Base-by-base conservation (phyloP, 2,888 invertebrate species). In the Drosophila imparisetae region DNA sequence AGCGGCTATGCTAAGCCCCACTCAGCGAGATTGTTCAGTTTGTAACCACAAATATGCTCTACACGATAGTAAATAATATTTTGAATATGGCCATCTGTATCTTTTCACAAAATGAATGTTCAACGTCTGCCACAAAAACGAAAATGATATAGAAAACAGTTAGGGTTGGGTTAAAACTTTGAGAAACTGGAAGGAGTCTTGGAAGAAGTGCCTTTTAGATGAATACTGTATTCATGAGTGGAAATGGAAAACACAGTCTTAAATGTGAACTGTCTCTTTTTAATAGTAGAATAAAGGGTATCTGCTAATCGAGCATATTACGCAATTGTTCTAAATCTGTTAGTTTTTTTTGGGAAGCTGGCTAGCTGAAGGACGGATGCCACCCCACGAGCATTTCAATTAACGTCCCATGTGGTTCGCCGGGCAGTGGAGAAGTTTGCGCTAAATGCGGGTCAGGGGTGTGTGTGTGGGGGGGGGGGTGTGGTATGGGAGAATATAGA, bases 311-410 rank as follows among this genome's bases (percentile, higher is more conserved):
- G 42, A 38, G 45, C 58, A 48, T 8, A 3, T 21, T 55, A 10
- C 24, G 8, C 21, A 4, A 15, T 8, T 21, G 30, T 30, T 42
- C 10, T 10, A 30, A 30, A 42, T 53, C 38, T 34, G 2, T 24
- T 29, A 13, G 3, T 1, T n/a, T 50, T 67, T 60, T 71, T 69
- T 38, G 38, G 66, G 40, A 34, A 62, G 49, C 68, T 59, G 64
- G 70, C 68, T 66, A 80, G 75, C 58, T 75, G 69, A 80, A 81
- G 80, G 79, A 80, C 81, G 72, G 66, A 32, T 36, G 64, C 64
- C 79, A 72, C 72, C 72, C 81, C 63, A 78, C 75, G 66, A 67
- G 80, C 82, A 75, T 80, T 85, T 83, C 76, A 85, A 81, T 81
- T 82, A 78, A 70, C 78, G 75, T 81, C 75, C 78, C 81, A 80